Evolutionary conservation across 1,140 invertebrate genomes (phyloP), one percentile per base, ranked within the genome.

Genomic region (Heliothis virescens): DNA sequence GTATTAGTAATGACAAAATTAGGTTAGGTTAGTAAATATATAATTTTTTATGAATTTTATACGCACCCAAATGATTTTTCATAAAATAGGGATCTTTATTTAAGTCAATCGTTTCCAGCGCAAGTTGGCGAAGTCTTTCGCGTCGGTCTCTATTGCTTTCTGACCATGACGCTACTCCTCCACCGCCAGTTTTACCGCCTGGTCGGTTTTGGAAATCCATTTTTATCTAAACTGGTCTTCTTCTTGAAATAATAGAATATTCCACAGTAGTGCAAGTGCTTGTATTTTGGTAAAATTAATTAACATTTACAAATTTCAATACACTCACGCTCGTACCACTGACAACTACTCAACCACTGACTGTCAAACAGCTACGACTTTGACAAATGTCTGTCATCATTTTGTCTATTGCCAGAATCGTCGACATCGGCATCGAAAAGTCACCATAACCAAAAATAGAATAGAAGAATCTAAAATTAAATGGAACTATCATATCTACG

Each of bases 71-170:
- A 96, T 99, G 99, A 96, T 99, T 99, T 96, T 99, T 99, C 99
- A 99, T 99, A 96, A 99, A 99, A 96, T 99, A 99, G 0, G 99
- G 99, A 96, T 99, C 99, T 92, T 99, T 99, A 90, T 99, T 98
- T 1, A 99, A 95, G 94, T 99, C 99, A 79, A 99, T 99, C 0
- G 99, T 99, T 93, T 99, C 99, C 63, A 99, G 95, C 55, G 99
- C 99, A 55, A 99, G 95, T 92, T 99, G 99, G 12, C 99, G 96
- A 1, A 99, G 96, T 71, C 99, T 96, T 95, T 99, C 99, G 84
- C 99, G 96, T 79, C 99, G 96, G 91, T 99, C 99, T 79, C 99
- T 95, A 93, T 99, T 99, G 67, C 98, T 98, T 95, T 99, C 99
- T 0, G 99, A 99, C 97, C 98, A 99, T 87, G 99, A 99, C 83